Percentiles rank a stretch among this genome's conserved stretches.
Conservation (phyloP, 2,888 invertebrate species). For the Rhingia rostrata region DNA sequence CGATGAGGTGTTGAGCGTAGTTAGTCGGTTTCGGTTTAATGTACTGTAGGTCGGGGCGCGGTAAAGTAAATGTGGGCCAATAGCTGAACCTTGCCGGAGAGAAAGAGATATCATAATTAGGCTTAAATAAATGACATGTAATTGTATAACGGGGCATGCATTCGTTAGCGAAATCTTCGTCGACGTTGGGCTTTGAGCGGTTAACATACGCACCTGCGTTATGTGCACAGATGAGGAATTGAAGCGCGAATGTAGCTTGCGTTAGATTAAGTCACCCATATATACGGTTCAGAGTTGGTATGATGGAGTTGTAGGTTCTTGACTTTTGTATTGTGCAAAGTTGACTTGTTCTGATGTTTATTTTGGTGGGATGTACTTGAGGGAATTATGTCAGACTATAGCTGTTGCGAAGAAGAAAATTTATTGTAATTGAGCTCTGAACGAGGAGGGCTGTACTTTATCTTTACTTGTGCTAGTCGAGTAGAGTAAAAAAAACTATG, state of each 20-base stretch:
- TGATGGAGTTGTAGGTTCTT: neutral
- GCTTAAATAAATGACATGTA: conserved; percentile 59
- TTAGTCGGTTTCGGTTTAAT: conserved; percentile 47
- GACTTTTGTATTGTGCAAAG: too few relatives aligned
- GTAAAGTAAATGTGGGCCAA: conserved; percentile 60
- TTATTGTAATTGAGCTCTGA: too few relatives aligned
- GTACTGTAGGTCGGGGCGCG: conserved; percentile 23
- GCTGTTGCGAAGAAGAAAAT: too few relatives aligned
- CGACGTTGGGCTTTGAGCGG: neutral
- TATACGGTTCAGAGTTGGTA: conserved; percentile 11
- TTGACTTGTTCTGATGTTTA: too few relatives aligned
- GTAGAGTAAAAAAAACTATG: too few relatives aligned
- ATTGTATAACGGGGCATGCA: conserved; percentile 56
- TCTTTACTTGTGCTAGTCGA: too few relatives aligned
- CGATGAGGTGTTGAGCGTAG: conserved; percentile 41
- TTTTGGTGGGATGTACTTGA: too few relatives aligned
- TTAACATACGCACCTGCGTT: neutral
- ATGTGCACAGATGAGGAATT: conserved; percentile 1
- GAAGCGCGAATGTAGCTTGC: conserved; percentile 37
- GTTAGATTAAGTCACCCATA: conserved; percentile 45
- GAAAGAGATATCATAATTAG: conserved; percentile 54
- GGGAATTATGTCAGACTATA: too few relatives aligned
- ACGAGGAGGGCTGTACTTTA: too few relatives aligned
- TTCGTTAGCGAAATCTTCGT: conserved; percentile 29
- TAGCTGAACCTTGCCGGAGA: conserved; percentile 21